Conservation (phyloP, 2,113 vertebrate genomes). For the Larimichthys crocea region DNA sequence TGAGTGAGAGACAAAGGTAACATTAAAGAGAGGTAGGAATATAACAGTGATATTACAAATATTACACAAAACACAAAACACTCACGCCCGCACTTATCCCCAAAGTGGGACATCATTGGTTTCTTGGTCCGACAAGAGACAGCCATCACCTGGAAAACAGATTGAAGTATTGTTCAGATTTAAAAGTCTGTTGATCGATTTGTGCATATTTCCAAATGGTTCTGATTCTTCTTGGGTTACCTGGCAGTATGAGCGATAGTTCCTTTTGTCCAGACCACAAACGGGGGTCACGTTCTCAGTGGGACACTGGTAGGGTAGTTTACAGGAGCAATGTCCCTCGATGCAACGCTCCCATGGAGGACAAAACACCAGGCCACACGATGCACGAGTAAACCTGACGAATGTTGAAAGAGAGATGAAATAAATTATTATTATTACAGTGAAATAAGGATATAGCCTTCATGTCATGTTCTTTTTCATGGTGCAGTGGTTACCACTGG, state of each 20-base stretch:
- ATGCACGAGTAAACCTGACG: constrained; percentile 38
- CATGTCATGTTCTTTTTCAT: too few relatives aligned
- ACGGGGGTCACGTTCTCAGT: background rate
- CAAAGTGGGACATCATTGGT: constrained; percentile 80
- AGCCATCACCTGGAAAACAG: constrained; percentile 54
- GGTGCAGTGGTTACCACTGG: too few relatives aligned
- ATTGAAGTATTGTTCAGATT: background rate
- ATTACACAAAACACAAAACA: background rate
- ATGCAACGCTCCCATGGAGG: constrained; percentile 64
- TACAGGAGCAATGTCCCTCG: constrained; percentile 40
- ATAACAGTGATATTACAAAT: background rate
- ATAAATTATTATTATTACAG: background rate
- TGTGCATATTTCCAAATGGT: background rate
- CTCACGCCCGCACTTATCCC: constrained; percentile 53
- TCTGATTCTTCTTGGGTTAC: constrained; percentile 12
- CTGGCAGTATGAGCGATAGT: constrained; percentile 66
- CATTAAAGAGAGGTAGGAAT: background rate
- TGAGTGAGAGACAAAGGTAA: background rate
- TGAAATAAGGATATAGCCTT: too few relatives aligned
- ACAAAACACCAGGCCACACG: constrained; percentile 64
- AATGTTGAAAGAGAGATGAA: background rate
- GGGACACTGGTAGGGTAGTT: constrained; percentile 57
- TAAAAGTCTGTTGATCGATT: background rate
- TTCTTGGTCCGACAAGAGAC: constrained; percentile 48
- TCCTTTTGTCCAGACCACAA: constrained; percentile 1